phyloP scores from a whole-genome alignment of 2,113 vertebrate species.

The Struthidea cinerea region DNA sequence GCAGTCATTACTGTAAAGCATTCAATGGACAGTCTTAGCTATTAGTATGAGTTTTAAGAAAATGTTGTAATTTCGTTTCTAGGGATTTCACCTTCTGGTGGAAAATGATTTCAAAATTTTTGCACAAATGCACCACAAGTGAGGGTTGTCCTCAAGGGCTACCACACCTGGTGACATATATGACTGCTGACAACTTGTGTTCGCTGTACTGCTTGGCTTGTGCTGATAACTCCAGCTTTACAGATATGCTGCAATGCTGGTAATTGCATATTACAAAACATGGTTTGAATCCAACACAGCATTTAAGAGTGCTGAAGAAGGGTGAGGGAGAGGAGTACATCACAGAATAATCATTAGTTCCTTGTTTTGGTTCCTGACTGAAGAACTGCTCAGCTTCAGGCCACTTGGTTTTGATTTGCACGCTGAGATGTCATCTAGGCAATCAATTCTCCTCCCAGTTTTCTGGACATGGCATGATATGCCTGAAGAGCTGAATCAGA shows the following conservation, averaged over 20 bases:
- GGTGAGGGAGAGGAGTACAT: neutral
- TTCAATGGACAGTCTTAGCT: neutral
- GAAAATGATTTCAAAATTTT: neutral
- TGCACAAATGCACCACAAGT: neutral
- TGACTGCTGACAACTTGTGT: neutral
- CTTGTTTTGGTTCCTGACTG: neutral
- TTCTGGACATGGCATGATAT: neutral
- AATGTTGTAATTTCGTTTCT: neutral
- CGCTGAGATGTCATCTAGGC: neutral
- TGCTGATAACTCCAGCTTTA: neutral
- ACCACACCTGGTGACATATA: neutral
- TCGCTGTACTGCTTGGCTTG: neutral
- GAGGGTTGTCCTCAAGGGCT: neutral
- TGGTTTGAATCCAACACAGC: neutral
- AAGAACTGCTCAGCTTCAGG: neutral
- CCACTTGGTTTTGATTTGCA: neutral
- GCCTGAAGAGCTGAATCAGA: neutral
- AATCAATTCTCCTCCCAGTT: neutral
- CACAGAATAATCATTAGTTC: neutral
- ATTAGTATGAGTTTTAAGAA: neutral
- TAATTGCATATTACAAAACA: neutral
- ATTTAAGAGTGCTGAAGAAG: neutral
- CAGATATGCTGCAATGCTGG: fast-evolving
- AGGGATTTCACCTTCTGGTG: neutral
- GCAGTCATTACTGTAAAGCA: neutral